phyloP scores from a whole-genome alignment of 2,113 vertebrate genomes.

The Percopsis transmontana region DNA sequence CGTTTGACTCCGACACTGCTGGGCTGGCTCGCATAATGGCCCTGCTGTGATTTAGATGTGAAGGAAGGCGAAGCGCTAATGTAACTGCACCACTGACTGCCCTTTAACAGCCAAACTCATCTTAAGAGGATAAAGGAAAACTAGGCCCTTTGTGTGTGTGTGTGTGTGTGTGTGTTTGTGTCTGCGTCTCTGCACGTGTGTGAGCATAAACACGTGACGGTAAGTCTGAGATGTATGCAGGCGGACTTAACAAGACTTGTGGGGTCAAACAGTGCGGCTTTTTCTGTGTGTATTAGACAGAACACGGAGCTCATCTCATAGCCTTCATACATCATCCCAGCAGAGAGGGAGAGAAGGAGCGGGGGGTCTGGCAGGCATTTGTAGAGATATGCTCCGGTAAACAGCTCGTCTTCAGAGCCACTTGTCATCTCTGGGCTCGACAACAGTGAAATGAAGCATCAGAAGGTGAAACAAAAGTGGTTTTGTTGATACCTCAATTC shows the following conservation, averaged over 20 bases:
- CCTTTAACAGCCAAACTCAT: constrained; percentile 31
- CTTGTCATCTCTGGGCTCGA: constrained; percentile 19
- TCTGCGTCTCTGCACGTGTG: constrained; percentile 2
- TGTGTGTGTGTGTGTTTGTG: constrained; percentile 2
- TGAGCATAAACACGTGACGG: not conserved
- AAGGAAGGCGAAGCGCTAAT: constrained; percentile 11
- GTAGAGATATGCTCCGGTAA: constrained; percentile 39
- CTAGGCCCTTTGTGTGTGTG: not conserved
- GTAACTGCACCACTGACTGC: constrained; percentile 22
- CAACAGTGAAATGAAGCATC: constrained; percentile 12
- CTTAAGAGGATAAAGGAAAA: constrained; percentile 27
- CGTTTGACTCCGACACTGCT: constrained; percentile 22
- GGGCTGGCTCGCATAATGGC: constrained; percentile 26
- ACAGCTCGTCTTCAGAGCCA: constrained; percentile 43
- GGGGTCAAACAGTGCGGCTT: not conserved
- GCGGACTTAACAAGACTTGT: too few species aligned
- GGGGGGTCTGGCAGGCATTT: constrained; percentile 40
- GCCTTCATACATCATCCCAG: constrained; percentile 46
- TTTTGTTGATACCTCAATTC: constrained; percentile 4
- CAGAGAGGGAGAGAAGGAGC: constrained; percentile 14
- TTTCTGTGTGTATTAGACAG: constrained; percentile 14
- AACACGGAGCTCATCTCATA: constrained; percentile 31
- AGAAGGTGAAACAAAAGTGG: not conserved
- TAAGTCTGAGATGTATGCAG: too few species aligned
- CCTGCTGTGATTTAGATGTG: constrained; percentile 31